Evolutionary conservation across 2,797 vertebrate species (phyloP).

Genomic region (Hyperoplus immaculatus): DNA sequence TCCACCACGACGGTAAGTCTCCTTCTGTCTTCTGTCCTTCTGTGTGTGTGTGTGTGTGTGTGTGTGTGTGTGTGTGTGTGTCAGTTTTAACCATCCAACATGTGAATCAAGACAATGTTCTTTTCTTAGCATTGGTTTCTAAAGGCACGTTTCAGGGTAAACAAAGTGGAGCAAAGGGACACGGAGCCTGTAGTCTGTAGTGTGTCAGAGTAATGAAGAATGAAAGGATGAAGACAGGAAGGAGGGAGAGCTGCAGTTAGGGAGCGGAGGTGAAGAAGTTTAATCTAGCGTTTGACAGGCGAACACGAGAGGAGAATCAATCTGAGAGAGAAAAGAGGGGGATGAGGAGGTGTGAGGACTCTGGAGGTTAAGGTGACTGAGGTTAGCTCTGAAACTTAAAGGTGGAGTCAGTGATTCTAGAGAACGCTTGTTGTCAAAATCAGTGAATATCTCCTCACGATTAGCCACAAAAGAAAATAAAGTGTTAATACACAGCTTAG

Average conservation of each 20-base stretch:
- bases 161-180: not conserved
- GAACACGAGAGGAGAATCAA: not conserved
- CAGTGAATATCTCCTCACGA: no score
- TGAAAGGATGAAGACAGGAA: constrained; percentile 10
- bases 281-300: constrained; percentile 25
- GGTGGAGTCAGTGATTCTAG: no score
- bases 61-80: no score
- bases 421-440: no score
- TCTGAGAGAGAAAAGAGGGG: not conserved
- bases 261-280: constrained; percentile 21
- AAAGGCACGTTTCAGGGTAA: not conserved
- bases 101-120: not conserved
- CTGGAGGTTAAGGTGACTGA: no score
- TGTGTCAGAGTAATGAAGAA: constrained; percentile 6
- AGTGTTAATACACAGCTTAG: no score
- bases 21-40: not conserved
- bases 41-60: not conserved
- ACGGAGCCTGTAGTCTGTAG: not conserved
- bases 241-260: not conserved
- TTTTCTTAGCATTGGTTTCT: not conserved
- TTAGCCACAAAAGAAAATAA: no score
- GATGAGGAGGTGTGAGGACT: not conserved
- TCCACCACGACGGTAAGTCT: constrained; percentile 90
- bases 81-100: not conserved
- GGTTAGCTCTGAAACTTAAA: no score